These are phyloP conservation scores for Gavia stellata DNA, from an alignment of 2,113 vertebrate species.

Conservation along the genomic window DNA sequence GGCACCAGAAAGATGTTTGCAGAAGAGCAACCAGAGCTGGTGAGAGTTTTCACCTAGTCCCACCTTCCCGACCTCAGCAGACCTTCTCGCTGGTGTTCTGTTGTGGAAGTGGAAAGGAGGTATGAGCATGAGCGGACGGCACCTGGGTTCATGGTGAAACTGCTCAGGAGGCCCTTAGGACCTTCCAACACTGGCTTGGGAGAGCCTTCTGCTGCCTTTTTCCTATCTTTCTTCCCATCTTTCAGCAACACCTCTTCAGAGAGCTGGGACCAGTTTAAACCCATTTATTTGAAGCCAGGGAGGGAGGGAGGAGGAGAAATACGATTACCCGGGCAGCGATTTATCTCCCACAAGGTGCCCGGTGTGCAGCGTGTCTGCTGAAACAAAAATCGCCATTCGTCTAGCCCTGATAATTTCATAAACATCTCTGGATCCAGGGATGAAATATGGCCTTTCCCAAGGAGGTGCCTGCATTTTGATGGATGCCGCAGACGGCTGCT, in stretches of 20 bases:
- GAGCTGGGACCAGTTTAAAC: background rate
- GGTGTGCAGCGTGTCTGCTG: background rate
- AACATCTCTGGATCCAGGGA: background rate
- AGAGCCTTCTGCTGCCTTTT: background rate
- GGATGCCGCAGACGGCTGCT: background rate
- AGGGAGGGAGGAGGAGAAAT: background rate
- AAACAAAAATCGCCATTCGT: background rate
- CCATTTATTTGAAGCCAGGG: background rate
- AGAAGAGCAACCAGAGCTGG: background rate
- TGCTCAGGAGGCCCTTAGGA: background rate
- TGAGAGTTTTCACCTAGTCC: background rate
- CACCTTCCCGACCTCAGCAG: background rate
- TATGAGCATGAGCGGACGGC: background rate
- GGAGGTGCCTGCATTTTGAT: background rate
- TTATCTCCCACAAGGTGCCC: background rate
- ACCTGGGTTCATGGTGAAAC: background rate
- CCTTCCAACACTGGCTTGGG: background rate
- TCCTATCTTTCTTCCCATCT: background rate
- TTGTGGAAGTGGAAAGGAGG: background rate
- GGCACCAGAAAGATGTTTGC: background rate
- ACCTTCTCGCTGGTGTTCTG: background rate
- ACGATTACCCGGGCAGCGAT: background rate
- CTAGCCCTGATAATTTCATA: background rate
- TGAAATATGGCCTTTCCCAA: background rate
- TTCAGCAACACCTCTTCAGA: background rate